Evolutionary conservation across 2,888 invertebrate species (phyloP).

Genomic region (Sepioteuthis lessoniana): DNA sequence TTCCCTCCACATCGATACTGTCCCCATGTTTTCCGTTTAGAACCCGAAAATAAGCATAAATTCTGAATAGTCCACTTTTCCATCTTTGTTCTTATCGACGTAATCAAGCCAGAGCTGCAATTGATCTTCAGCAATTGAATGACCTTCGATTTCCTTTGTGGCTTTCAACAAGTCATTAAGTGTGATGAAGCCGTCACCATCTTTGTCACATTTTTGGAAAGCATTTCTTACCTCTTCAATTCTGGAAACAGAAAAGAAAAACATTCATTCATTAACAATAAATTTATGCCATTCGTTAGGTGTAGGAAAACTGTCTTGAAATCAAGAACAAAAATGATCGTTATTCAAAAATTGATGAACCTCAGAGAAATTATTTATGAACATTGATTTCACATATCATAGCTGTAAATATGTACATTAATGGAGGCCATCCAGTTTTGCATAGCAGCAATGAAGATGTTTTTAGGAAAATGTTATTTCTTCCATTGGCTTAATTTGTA

Average conservation of each 20-base stretch:
- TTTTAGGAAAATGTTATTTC: too few relatives aligned
- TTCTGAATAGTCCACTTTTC: conserved; percentile 45
- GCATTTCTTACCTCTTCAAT: conserved; percentile 34
- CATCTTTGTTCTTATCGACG: conserved; percentile 40
- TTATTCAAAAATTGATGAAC: too few relatives aligned
- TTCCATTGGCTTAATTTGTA: too few relatives aligned
- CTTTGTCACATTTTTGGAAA: conserved; percentile 39
- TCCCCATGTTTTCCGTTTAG: neutral
- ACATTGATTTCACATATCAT: too few relatives aligned
- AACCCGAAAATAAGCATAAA: conserved; percentile 40
- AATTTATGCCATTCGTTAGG: too few relatives aligned
- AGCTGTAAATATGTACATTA: too few relatives aligned
- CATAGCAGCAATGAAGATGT: too few relatives aligned
- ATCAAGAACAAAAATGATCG: too few relatives aligned
- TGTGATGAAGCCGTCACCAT: conserved; percentile 10
- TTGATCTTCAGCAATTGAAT: conserved; percentile 24
- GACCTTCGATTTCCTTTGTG: conserved; percentile 36
- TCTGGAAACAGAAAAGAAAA: neutral
- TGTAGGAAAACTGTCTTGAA: too few relatives aligned
- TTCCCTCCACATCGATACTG: neutral
- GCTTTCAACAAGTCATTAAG: neutral
- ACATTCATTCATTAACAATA: neutral
- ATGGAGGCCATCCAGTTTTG: too few relatives aligned
- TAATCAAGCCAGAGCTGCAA: neutral
- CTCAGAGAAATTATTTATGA: too few relatives aligned